These are phyloP conservation scores for Eciton burchellii DNA, from an alignment of 1,140 invertebrate genomes.

Conservation along the genomic window DNA sequence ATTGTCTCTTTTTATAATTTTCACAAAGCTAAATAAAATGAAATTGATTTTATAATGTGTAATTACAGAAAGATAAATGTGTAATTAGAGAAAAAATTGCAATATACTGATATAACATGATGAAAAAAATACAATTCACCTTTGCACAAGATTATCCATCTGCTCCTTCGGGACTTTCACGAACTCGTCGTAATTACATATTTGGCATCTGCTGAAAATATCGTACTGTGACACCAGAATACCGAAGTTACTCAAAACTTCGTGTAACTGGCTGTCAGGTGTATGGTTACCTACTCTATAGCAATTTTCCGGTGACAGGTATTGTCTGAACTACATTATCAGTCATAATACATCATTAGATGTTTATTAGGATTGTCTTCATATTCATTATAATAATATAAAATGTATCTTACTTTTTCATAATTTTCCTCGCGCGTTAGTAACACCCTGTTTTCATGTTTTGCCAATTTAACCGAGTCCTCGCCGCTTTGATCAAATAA, in stretches of 20 bases:
- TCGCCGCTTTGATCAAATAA: slow-evolving; percentile 85
- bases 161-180: slow-evolving; percentile 82
- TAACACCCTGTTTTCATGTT: slow-evolving; percentile 86
- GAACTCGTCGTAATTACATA: slow-evolving; percentile 88
- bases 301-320: slow-evolving; percentile 85
- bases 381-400: background rate
- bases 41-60: slow-evolving; percentile 12
- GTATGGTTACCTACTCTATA: slow-evolving; percentile 84
- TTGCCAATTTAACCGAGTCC: slow-evolving; percentile 85
- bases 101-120: background rate
- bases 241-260: slow-evolving; percentile 88
- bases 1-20: slow-evolving; percentile 44
- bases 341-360: slow-evolving; percentile 61
- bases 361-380: background rate
- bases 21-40: slow-evolving; percentile 54
- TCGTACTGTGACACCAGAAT: slow-evolving; percentile 87
- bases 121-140: slow-evolving; percentile 62
- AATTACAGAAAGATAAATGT: slow-evolving; percentile 6
- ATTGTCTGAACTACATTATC: slow-evolving; percentile 83
- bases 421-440: slow-evolving; percentile 86
- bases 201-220: slow-evolving; percentile 89
- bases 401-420: slow-evolving; percentile 78
- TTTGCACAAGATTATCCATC: slow-evolving; percentile 81
- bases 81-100: background rate
- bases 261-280: slow-evolving; percentile 86